Evolutionary conservation across 2,888 invertebrate species (phyloP), one percentile per base, ranked within the genome.

Genomic region (Eupithecia pulchellata): DNA sequence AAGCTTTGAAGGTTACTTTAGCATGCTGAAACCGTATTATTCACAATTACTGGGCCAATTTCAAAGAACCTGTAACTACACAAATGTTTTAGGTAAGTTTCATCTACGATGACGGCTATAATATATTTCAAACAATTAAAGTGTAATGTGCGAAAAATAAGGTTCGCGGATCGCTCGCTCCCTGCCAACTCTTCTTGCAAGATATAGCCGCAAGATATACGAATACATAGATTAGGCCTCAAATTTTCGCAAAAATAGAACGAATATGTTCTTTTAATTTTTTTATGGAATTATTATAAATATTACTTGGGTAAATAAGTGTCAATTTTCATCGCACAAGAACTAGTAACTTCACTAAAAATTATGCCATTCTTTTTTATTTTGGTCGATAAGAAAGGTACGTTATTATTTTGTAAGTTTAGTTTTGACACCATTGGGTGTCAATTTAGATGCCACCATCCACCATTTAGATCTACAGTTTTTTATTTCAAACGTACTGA

Each of bases 101-200:
- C 77, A 65, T 75, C 72, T 77, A 77, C 83, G 84, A 84, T 86
- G 89, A 86, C 84, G 84, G 84, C 85, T 84, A 84, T 88, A 90
- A 89, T 89, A 88, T 90, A 89, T 90, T 91, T 90, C 87, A 87
- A 90, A 92, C 92, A 91, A 91, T 92, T 89, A 85, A 89, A 90
- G 92, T 90, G 91, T 91, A 92, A 93, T 91, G 90, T 83, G 91
- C 91, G 92, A 91, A 91, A 93, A 92, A 92, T 92, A 90, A 91
- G 91, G 88, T 88, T 86, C 89, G 88, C 86, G 86, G 88, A 88
- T 87, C 86, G 86, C 78, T 75, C 79, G 79, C 68, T 74, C 78
- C 71, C 74, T 78, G 81, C 81, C 80, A 79, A 77, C 79, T 79
- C 77, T 75, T 72, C 67, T 64, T 57, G 30, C 69, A 77, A 20